Base-by-base conservation (phyloP, 2,797 vertebrate species). In the Mycteria americana region DNA sequence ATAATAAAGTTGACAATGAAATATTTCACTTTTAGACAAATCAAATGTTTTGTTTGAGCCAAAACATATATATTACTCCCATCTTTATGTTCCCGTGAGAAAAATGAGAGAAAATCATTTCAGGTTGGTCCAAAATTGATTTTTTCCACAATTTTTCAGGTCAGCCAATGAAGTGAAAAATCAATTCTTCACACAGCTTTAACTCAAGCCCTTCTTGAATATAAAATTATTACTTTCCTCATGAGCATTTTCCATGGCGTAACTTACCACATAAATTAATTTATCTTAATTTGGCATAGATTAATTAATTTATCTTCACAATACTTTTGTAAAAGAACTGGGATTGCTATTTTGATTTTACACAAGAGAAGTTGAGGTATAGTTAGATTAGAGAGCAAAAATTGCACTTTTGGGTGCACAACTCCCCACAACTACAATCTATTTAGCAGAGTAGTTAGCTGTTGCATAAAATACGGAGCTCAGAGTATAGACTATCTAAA, bases 141-240 rank as follows among this genome's bases (percentile, higher is more conserved):
- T 97, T 97, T 96, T 97, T 95, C 96, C 96, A 96, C 94, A 94
- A 96, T 95, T 97, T 96, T 96, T 96, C 90, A 63, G 94, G 94
- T 96, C 92, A 96, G 48, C 77, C 91, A 87, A 92, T 93, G 94
- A 93, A 95, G 90, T 95, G 94, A 96, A 94, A 97, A 96, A 96
- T 96, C 94, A 91, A 96, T 96, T 97, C 83, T 97, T 93, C 94
- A 95, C 95, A 96, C 80, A 93, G 86, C 65, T 94, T 95, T 95
- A 93, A 90, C 90, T 94, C 93, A 84, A 86, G 83, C 63, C 74
- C 63, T 91, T 95, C 92, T 65, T 93, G 92, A 96, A 91, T 96
- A 87, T 96, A 69, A 77, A 93, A 89, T 95, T 94, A 95, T 94
- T 94, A 92, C 90, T 94, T 96, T 92, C 86, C 88, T 97, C 90